These are phyloP conservation scores for Melitaea athalia DNA, from an alignment of 2,888 invertebrate species.

Conservation along the genomic window DNA sequence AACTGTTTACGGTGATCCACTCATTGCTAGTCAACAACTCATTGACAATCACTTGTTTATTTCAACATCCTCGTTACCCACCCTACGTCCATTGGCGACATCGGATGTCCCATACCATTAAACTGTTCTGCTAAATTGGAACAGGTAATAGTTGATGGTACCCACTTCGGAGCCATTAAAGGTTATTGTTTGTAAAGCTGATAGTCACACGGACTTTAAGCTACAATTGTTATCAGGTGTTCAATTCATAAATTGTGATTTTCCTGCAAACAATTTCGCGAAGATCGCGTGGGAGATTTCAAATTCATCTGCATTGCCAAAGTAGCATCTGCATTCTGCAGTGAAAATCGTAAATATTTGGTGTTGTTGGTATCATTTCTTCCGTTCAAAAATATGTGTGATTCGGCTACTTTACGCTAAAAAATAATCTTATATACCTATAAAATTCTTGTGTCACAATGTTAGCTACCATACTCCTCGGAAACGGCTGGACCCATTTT, in stretches of 20 bases:
- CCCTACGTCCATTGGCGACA: conserved; percentile 40
- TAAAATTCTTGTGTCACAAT: too few species aligned
- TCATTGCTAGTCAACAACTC: conserved; percentile 30
- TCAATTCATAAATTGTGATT: conserved; percentile 5
- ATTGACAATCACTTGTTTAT: conserved; percentile 34
- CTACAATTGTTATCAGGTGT: conserved; percentile 4
- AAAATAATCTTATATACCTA: too few species aligned
- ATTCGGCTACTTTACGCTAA: not conserved
- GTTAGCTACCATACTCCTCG: too few species aligned
- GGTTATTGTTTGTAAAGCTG: conserved; percentile 33
- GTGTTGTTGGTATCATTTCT: not conserved
- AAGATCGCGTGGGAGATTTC: conserved; percentile 22
- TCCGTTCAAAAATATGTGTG: not conserved
- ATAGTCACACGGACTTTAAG: conserved; percentile 1
- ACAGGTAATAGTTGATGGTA: conserved; percentile 32
- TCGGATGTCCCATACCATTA: conserved; percentile 44
- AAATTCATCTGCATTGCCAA: conserved; percentile 27
- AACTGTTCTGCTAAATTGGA: conserved; percentile 43
- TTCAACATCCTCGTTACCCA: conserved; percentile 30
- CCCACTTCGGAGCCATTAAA: conserved; percentile 29
- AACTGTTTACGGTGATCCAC: conserved; percentile 40
- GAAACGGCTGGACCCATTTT: too few species aligned
- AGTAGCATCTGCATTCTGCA: conserved; percentile 11
- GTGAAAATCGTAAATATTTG: not conserved
- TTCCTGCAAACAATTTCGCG: not conserved